These are phyloP conservation scores for Tricholauxania praeusta DNA, from an alignment of 2,888 invertebrate species.

Conservation along the genomic window DNA sequence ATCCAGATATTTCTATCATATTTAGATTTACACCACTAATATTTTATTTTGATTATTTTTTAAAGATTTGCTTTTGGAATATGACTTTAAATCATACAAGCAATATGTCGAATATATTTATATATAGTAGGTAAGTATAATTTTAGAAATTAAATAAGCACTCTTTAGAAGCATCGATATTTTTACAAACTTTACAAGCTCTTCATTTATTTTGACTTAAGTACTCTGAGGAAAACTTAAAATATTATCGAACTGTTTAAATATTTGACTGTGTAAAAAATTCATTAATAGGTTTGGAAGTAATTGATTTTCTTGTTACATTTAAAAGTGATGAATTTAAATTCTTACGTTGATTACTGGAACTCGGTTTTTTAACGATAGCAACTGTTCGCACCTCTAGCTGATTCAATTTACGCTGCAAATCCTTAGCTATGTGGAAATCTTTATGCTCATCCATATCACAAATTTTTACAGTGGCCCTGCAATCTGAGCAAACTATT, in stretches of 20 bases:
- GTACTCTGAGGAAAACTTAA: not conserved
- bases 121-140: too few relatives aligned
- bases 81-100: too few relatives aligned
- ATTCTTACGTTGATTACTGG: conserved; percentile 31
- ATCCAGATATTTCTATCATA: too few relatives aligned
- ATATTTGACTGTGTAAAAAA: conserved; percentile 56
- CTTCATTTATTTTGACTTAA: too few relatives aligned
- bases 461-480: conserved; percentile 72
- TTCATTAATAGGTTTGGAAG: conserved; percentile 54
- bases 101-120: too few relatives aligned
- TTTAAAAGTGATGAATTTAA: conserved; percentile 29
- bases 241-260: conserved; percentile 6
- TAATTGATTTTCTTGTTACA: conserved; percentile 9
- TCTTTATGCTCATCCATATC: conserved; percentile 83
- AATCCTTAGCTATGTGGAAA: conserved; percentile 85
- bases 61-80: too few relatives aligned
- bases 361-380: conserved; percentile 44
- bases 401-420: conserved; percentile 69
- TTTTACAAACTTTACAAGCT: too few relatives aligned
- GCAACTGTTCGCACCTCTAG: conserved; percentile 54
- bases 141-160: too few relatives aligned
- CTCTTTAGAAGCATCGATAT: too few relatives aligned
- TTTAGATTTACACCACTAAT: too few relatives aligned
- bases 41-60: too few relatives aligned
- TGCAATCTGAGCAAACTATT: conserved; percentile 77